These are phyloP conservation scores for Zootoca vivipara DNA, from an alignment of 2,113 vertebrate species.

Conservation along the genomic window DNA sequence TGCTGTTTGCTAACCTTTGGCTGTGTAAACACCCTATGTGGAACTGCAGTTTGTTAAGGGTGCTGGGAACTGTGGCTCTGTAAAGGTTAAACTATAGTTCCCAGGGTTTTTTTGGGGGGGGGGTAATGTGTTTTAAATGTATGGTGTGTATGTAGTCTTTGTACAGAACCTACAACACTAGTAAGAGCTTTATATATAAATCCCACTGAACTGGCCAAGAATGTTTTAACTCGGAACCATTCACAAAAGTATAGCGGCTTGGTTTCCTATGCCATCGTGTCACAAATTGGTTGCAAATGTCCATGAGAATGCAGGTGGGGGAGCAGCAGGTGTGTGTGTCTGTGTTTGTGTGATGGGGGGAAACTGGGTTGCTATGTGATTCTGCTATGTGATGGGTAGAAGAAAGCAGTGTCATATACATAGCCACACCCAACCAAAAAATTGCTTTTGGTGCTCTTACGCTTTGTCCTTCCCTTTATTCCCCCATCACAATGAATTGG, in stretches of 20 bases:
- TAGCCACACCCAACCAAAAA: background rate
- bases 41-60: too few species aligned
- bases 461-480: constrained; percentile 11
- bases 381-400: constrained; percentile 13
- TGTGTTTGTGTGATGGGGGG: background rate
- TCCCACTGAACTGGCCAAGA: background rate
- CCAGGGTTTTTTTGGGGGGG: too few species aligned
- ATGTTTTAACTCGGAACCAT: background rate
- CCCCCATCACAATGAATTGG: background rate
- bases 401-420: constrained; percentile 19
- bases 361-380: background rate
- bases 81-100: too few species aligned
- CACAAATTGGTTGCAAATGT: background rate
- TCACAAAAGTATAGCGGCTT: background rate
- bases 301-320: background rate
- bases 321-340: background rate
- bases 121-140: too few species aligned
- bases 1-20: background rate
- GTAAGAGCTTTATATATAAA: too few species aligned
- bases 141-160: background rate
- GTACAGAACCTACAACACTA: background rate
- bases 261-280: background rate
- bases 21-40: too few species aligned
- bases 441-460: constrained; percentile 1
- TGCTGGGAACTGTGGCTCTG: too few species aligned